Conservation (phyloP, 2,888 invertebrate genomes). For the Eilema depressum region DNA sequence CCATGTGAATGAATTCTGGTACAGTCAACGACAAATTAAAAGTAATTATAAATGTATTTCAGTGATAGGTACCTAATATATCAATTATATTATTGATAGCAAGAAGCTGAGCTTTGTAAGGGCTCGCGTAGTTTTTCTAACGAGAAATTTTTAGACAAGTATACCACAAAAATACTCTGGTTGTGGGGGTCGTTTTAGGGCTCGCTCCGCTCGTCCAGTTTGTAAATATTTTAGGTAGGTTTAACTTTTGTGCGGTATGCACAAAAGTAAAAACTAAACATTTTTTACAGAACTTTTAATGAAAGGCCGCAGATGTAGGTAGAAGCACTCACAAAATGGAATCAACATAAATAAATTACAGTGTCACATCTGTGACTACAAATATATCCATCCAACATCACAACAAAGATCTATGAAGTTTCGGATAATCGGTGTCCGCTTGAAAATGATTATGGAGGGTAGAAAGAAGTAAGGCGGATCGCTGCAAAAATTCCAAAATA, state of each 20-base stretch:
- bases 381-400: not conserved
- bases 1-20: too few relatives aligned
- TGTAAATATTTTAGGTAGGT: not conserved
- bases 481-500: not conserved
- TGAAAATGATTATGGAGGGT: not conserved
- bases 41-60: too few relatives aligned
- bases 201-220: too few relatives aligned
- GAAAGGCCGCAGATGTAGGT: not conserved
- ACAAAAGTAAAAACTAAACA: too few relatives aligned
- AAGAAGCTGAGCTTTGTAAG: too few relatives aligned
- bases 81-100: too few relatives aligned
- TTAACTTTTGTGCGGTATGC: not conserved
- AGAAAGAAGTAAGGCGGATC: not conserved
- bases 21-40: too few relatives aligned
- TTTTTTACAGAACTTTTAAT: not conserved
- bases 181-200: too few relatives aligned
- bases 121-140: too few relatives aligned
- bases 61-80: too few relatives aligned
- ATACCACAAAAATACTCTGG: too few relatives aligned
- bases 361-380: not conserved
- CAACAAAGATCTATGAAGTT: slow-evolving; percentile 1
- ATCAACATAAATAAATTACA: not conserved
- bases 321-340: not conserved
- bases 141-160: too few relatives aligned
- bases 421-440: not conserved